Evolutionary conservation across 2,113 vertebrate species (phyloP).

Genomic region (Scatophagus argus): DNA sequence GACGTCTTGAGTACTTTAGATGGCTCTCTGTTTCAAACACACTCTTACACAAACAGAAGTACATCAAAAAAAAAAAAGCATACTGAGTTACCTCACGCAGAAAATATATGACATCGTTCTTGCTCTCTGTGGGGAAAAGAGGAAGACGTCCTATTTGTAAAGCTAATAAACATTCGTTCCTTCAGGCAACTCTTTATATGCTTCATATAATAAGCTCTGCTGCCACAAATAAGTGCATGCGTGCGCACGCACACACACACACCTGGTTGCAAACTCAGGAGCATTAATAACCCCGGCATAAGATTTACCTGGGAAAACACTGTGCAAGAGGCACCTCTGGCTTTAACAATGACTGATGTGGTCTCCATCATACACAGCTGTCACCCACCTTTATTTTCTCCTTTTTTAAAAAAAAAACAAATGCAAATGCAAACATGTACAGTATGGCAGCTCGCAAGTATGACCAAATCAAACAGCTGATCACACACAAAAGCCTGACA

Average conservation of each 20-base stretch:
- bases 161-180: constrained; percentile 71
- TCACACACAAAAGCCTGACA: constrained; percentile 16
- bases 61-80: constrained; percentile 11
- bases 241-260: constrained; percentile 4
- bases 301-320: constrained; percentile 52
- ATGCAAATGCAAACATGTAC: constrained; percentile 26
- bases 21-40: constrained; percentile 20
- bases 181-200: constrained; percentile 61
- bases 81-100: constrained; percentile 17
- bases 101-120: constrained; percentile 43
- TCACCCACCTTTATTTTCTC: constrained; percentile 44
- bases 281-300: constrained; percentile 58
- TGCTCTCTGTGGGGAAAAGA: constrained; percentile 35
- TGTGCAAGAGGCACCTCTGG: constrained; percentile 48
- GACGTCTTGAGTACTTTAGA: constrained; percentile 43
- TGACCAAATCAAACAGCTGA: constrained; percentile 39
- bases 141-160: constrained; percentile 61
- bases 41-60: constrained; percentile 24
- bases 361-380: constrained; percentile 45
- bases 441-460: constrained; percentile 3
- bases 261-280: constrained; percentile 68
- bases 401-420: constrained; percentile 13
- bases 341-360: constrained; percentile 55
- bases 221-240: constrained; percentile 41
- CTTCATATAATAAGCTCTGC: constrained; percentile 55